Evolutionary conservation across 2,797 vertebrate genomes (phyloP), one percentile per base, ranked within the genome.

Genomic region (Craterocephalus amniculus): DNA sequence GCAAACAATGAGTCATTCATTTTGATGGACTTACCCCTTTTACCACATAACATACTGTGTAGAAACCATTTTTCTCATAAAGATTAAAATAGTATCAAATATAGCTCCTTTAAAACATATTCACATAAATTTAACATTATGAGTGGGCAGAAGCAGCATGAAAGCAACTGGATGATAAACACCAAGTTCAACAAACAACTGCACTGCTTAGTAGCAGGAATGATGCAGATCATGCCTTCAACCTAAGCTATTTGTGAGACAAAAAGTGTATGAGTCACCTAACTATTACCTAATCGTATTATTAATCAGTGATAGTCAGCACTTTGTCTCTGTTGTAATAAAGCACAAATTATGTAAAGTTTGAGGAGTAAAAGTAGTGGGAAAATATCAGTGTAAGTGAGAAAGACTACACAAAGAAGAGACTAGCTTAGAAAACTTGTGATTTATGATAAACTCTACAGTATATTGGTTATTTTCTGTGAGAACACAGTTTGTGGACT

Each of bases 401-500:
- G 1, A 34, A 66, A 29, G 24, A 38, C 35, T 29, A 48, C 32
- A 22, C 12, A 22, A 29, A 16, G 14, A 63, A 31, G 70, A 49
- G 12, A 51, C 2, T 45, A 13, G 10, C 58, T 58, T 32, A 16
- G 40, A 54, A 43, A 61, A 59, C 22, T 48, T 29, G 22, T 58
- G n/a, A 55, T 63, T 79, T 64, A 22, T 40, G 5, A 29, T 20
- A n/a, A 45, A 61, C 18, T 22, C 10, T 16, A 38, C 4, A 64
- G 27, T 48, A 48, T 36, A 64, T 67, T 1, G 26, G 31, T 18
- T 70, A 4, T 74, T 76, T 63, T 67, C 40, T 76, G 52, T 29
- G 36, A 54, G 58, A 72, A 55, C 35, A 71, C 60, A 83, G 57
- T 32, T 18, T 13, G 49, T 64, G 24, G 63, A 64, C 73, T 72